A percentile compares a stretch with the other conserved stretches of the same genome.
Evolutionary conservation across 92 coral and sea anemone species (phyloP).

Genomic region (Metridium senile): DNA sequence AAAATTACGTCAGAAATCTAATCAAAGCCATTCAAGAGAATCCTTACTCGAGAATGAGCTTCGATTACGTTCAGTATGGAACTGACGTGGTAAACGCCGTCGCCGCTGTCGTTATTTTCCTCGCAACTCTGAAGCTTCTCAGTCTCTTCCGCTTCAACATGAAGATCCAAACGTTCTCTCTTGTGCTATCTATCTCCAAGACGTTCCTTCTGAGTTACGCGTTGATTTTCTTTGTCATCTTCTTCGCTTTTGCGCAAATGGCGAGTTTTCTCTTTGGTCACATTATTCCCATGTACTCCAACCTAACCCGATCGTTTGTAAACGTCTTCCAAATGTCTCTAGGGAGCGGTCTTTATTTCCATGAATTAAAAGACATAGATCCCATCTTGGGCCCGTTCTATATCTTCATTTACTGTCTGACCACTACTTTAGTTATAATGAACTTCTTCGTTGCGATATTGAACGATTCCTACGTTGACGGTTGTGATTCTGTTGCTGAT

Average conservation of each 20-base stretch:
- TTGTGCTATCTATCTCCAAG: constrained; percentile 49
- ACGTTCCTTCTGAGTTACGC: constrained; percentile 58
- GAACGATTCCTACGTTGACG: constrained; percentile 82
- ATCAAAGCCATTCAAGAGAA: constrained; percentile 64
- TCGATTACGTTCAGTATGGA: constrained; percentile 72
- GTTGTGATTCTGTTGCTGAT: constrained; percentile 44
- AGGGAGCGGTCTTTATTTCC: constrained; percentile 73
- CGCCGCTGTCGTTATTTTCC: constrained; percentile 66
- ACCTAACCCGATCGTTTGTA: constrained; percentile 54
- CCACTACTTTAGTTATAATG: constrained; percentile 65
- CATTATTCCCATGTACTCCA: constrained; percentile 69
- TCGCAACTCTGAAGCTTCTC: constrained; percentile 79
- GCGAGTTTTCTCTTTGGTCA: constrained; percentile 74
- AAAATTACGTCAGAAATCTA: constrained; percentile 54
- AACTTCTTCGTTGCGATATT: constrained; percentile 87
- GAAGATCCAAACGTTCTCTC: constrained; percentile 62
- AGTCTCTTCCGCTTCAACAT: constrained; percentile 76
- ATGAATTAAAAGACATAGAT: constrained; percentile 44
- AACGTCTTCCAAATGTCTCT: constrained; percentile 82
- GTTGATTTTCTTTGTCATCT: constrained; percentile 47
- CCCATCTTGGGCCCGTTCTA: constrained; percentile 78
- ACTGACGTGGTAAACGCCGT: constrained; percentile 67
- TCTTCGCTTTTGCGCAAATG: constrained; percentile 71
- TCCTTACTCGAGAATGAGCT: constrained; percentile 85
- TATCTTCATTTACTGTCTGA: constrained; percentile 57